Evolutionary conservation across 2,113 vertebrate species (phyloP), one percentile per base, ranked within the genome.

Genomic region (Brachionichthys hirsutus): DNA sequence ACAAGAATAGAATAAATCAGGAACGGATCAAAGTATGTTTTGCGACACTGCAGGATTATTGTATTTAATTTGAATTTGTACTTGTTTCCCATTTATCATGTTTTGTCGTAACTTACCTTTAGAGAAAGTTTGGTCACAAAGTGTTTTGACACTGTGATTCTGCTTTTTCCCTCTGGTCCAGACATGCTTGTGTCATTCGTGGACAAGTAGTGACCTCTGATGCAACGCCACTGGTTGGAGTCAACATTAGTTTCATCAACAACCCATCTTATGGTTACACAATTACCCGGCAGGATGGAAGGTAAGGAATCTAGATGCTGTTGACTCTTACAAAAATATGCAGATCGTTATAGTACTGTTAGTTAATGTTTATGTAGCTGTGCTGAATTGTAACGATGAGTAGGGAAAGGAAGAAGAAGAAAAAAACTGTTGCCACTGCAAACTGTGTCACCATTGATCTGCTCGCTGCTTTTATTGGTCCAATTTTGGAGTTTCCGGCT

Each of bases 191-290:
- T 83, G 97, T 99, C 59, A 98, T 99, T 47, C 94, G 97, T 65
- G 97, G 97, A 68, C 95, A 98, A 84, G 97, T 98, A 54, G 95
- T 98, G 77, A 98, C 97, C 0, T 95, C 95, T 0, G 97, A 99
- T 18, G 95, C 95, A 24, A 98, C 96, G 7, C 96, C 97, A 0
- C 91, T 99, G 51, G 97, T 99, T n/a, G 97, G 97, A 35, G 97
- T 99, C 75, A 98, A 98, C 88, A 94, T 99, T 92, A 99, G 95
- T 70, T 99, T 99, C 69, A 92, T 94, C 86, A 94, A 93, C 84
- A 95, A 92, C 54, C 95, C 97, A 2, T 85, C 91, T 9, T 96
- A 92, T 41, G 97, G 97, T 30, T 97, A 97, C 79, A 98, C 96
- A 2, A 89, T 99, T 90, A 99, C 94, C 82, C 89, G 97, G 72